Base-by-base conservation (phyloP, 2,113 vertebrate species). In the Poeciliopsis retropinna region DNA sequence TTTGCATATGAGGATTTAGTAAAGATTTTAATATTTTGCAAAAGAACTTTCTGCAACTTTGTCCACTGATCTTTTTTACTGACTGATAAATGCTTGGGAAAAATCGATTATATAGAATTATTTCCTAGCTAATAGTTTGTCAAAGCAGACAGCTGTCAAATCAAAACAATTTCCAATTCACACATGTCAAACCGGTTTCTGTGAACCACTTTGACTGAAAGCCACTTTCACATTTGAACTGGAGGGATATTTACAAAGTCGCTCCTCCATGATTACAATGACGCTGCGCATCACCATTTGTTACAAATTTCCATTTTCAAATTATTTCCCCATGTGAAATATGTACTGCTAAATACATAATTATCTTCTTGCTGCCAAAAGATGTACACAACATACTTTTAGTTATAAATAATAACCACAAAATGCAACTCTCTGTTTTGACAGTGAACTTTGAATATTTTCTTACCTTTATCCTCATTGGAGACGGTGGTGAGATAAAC, bases 1-100 rank as follows among this genome's bases (percentile, higher is more conserved):
- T n/a, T 72, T 79, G 67, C 65, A 71, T 63, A 29, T 77, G 63
- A 54, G 41, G 32, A 74, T 76, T 70, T 60, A 2, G 22, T 32
- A 9, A 12, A 41, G 17, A 75, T 62, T 51, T 41, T 5, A 41
- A 44, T 47, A 47, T 15, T 15, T 47, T 17, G 15, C 41, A 47
- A 5, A 47, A 5, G 7, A 19, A 19, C 0, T 5, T 47, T 31
- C 30, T 31, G 30, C 4, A 31, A 31, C 17, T 5, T 47, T 47
- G 1, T 47, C 14, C 5, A 1, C 17, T 19, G 44, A 47, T 47
- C 17, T 47, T 47, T 19, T 47, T 19, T 47, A 17, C 19, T 47
- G 17, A 64, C 8, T 17, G 28, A 5, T 63, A 32, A 31, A 32
- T 22, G 19, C 62, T 6, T 15, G 17, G 17, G 5, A 22, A 32